phyloP scores from a whole-genome alignment of 35 echinoderm and acorn worm genomes.

The Lytechinus variegatus region DNA sequence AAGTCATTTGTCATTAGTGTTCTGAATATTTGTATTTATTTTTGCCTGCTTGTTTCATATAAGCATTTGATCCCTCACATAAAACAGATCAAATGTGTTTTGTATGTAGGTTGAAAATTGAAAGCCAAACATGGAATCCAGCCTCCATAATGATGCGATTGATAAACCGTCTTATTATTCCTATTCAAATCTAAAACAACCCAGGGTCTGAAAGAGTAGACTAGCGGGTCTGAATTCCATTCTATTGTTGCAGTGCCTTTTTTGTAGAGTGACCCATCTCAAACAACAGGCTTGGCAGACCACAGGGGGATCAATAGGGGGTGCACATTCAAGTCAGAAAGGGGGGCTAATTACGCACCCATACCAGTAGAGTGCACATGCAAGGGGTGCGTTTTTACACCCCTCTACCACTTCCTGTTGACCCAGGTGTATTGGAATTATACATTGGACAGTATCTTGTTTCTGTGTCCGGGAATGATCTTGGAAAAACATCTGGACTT shows the following conservation, averaged over 20 bases:
- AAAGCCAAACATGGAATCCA: too few relatives aligned
- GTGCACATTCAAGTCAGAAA: not conserved
- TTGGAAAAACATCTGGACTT: not conserved
- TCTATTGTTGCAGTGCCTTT: conserved; percentile 2
- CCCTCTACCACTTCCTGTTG: not conserved
- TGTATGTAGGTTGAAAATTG: too few relatives aligned
- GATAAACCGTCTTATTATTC: too few relatives aligned
- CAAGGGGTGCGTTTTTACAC: not conserved
- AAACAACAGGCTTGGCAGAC: conserved; percentile 8
- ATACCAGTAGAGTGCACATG: not conserved
- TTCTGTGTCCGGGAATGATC: not conserved
- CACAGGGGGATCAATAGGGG: not conserved
- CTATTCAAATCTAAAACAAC: not conserved
- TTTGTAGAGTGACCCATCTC: not conserved
- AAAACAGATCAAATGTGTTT: too few relatives aligned
- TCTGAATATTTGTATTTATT: too few relatives aligned
- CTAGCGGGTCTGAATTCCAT: not conserved
- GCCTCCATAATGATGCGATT: too few relatives aligned
- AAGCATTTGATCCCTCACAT: too few relatives aligned
- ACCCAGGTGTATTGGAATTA: not conserved
- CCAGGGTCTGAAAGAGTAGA: not conserved
- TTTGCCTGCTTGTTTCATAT: too few relatives aligned
- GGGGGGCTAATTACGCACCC: conserved; percentile 6
- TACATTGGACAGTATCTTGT: not conserved
- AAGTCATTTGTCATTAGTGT: too few relatives aligned